Evolutionary conservation across 2,888 invertebrate species (phyloP), one percentile per base, ranked within the genome.

Genomic region (Pyrrhia umbra): DNA sequence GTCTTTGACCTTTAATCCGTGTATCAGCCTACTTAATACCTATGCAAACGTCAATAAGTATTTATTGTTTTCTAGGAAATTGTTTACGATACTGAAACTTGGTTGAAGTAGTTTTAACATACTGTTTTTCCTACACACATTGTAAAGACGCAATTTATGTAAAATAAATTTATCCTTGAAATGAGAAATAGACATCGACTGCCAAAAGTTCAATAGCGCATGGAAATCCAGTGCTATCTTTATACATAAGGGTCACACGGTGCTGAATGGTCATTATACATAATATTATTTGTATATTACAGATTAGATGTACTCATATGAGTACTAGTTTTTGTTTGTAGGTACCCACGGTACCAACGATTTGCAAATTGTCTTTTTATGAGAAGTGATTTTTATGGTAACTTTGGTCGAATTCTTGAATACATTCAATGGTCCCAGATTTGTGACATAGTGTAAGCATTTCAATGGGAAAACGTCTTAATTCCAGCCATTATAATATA

Each of bases 201-300:
- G 83, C 79, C 84, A 79, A 85, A 86, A 90, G 90, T 90, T 90
- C 88, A 87, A 85, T 87, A 87, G 57, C 86, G 75, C 81, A 85
- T 90, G 87, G 84, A 87, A 90, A 91, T 91, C 42, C 40, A 43
- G 61, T 59, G 45, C 60, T 68, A 80, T 79, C 57, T 79, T 82
- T 74, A 75, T 70, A 79, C 78, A 80, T 80, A 51, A 75, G 66
- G 56, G 69, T 77, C 59, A 72, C 51, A 57, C 69, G 34, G 45
- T 73, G 66, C 76, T 72, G 45, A 68, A 72, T 75, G 43, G 62
- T 67, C 56, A 60, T 52, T 49, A 59, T 58, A 43, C 50, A 57
- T 50, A 40, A 54, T 55, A 46, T 13, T 9, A 34, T 34, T n/a
- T n/a, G n/a, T n/a, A n/a, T n/a, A n/a, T n/a, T n/a, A n/a, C n/a